These are phyloP conservation scores for Chanos chanos DNA, from an alignment of 2,797 vertebrate genomes.

Conservation along the genomic window DNA sequence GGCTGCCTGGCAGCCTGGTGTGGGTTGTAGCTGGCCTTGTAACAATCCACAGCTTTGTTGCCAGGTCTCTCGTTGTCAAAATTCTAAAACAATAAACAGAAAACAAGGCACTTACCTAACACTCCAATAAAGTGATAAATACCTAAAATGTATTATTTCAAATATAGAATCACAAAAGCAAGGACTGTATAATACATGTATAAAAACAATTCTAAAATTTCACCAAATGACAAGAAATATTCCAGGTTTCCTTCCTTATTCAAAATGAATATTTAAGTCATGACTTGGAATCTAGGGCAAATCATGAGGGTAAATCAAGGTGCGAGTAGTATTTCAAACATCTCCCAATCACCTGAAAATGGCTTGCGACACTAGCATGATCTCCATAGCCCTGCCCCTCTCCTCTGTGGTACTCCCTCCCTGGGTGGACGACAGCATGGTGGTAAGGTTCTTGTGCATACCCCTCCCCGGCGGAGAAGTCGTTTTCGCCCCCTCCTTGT, in stretches of 20 bases:
- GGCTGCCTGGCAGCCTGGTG: constrained; percentile 70
- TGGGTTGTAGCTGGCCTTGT: constrained; percentile 81
- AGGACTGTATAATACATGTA: background rate
- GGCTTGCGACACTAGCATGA: constrained; percentile 60
- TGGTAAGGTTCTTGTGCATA: constrained; percentile 61
- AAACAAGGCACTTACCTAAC: background rate
- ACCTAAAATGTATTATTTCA: background rate
- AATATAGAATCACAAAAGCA: background rate
- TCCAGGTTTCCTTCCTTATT: no score
- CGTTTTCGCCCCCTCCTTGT: constrained; percentile 57
- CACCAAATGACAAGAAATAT: no score
- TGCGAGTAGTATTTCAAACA: no score
- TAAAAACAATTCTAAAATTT: no score
- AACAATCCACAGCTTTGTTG: constrained; percentile 59
- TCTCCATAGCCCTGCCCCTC: constrained; percentile 61
- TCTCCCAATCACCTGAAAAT: constrained; percentile 81
- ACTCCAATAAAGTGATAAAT: background rate
- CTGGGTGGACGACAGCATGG: constrained; percentile 61
- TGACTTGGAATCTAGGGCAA: no score
- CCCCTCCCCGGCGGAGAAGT: constrained; percentile 65
- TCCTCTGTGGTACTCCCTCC: constrained; percentile 67
- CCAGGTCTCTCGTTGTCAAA: constrained; percentile 57
- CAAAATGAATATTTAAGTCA: no score
- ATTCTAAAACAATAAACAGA: constrained; percentile 43
- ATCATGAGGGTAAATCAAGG: no score